These are phyloP conservation scores for Colinus virginianus DNA, from an alignment of 2,113 vertebrate species.

Conservation along the genomic window DNA sequence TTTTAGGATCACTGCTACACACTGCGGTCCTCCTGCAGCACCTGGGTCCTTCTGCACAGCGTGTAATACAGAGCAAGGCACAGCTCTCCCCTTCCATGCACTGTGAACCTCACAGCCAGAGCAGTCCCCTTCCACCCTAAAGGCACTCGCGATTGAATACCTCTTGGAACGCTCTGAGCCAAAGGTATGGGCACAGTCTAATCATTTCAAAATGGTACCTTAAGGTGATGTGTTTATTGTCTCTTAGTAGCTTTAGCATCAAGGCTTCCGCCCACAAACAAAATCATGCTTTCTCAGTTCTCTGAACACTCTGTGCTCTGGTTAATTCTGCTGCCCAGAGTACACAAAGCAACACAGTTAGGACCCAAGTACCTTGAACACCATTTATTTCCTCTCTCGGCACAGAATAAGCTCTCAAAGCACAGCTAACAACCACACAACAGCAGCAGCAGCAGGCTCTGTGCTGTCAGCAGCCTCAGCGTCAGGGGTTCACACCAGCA, in stretches of 20 bases:
- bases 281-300: neutral
- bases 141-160: neutral
- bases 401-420: neutral
- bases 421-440: neutral
- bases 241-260: neutral
- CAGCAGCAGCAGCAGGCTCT: neutral
- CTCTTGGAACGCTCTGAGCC: neutral
- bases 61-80: neutral
- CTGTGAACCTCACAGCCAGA: neutral
- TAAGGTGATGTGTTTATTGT: neutral
- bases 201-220: neutral
- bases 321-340: neutral
- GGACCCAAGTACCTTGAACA: neutral
- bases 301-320: neutral
- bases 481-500: neutral
- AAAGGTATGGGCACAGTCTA: neutral
- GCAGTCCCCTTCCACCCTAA: fast-evolving
- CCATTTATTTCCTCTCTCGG: neutral
- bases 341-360: neutral
- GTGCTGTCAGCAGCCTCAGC: neutral
- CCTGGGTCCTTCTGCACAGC: neutral
- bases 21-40: neutral
- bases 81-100: neutral
- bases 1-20: neutral
- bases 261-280: neutral